Conservation (phyloP, 2,888 invertebrate species). For the Protonemura montana region DNA sequence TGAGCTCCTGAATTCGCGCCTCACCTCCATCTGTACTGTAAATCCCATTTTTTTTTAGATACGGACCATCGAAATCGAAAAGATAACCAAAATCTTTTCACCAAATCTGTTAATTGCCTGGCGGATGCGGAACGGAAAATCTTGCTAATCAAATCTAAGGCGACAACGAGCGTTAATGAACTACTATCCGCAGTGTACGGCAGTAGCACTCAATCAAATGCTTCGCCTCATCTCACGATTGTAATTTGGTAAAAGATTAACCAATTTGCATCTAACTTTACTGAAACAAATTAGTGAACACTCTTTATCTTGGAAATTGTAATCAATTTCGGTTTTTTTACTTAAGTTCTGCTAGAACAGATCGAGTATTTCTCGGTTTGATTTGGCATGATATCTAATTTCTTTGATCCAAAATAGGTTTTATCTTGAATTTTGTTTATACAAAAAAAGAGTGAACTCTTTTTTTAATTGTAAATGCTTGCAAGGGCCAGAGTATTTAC, state of each 20-base stretch:
- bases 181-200: neutral
- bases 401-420: no score
- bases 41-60: no score
- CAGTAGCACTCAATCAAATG: neutral
- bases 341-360: neutral
- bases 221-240: neutral
- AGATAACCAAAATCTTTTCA: neutral
- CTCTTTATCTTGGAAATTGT: neutral
- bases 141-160: slow-evolving; percentile 31
- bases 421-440: no score
- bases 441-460: no score
- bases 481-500: no score
- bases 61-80: neutral
- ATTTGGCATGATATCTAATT: no score
- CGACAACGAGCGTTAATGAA: neutral
- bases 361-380: no score
- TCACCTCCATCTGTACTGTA: neutral
- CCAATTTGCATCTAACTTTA: neutral
- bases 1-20: neutral
- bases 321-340: neutral
- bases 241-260: neutral
- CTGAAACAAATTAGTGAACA: neutral
- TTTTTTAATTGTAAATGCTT: no score
- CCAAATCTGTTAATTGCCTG: slow-evolving; percentile 22
- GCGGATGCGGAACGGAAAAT: slow-evolving; percentile 27